Base-by-base conservation (phyloP, 2,888 invertebrate species). In the Lithophane socia region DNA sequence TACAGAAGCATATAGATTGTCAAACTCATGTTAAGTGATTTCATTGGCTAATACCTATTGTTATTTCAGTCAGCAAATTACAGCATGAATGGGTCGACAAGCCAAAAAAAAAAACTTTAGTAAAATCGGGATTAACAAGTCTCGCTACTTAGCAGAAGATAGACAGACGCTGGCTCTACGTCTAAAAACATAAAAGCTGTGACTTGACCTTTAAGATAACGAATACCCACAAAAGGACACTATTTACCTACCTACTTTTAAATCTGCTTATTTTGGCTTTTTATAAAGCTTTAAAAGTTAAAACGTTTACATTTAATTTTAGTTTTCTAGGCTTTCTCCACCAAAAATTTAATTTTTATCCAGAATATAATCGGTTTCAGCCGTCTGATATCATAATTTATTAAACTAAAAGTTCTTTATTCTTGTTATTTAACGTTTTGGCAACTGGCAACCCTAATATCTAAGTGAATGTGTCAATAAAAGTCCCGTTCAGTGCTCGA, bases 391-490 rank as follows among this genome's bases (percentile, higher is more conserved):
- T 16, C n/a, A 61, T 24, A 16, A 49, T 56, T 56, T 12, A 16
- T 58, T 29, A 44, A 49, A 56, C 21, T 18, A 78, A 78, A 63
- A 44, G 5, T 12, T 52, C 7, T n/a, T n/a, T 69, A 21, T 67
- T 68, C 44, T 56, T 60, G 68, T 49, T 56, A 42, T 60, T 77
- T 47, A 44, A 47, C 60, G 60, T 74, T 18, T 58, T 75, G 86
- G 73, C 89, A 89, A 71, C 58, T 77, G 87, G 74, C 89, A 92
- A 73, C 92, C 92, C 92, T 91, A 70, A 67, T 79, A 67, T 86
- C 75, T 89, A 90, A 93, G 92, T 92, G 92, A 91, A 91, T 91
- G 91, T 92, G 93, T 94, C 94, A 94, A 94, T 94, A 95, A 94
- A 94, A 92, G 88, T 90, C 90, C 91, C 92, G 92, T 93, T 94